A percentile compares a stretch with the other conserved stretches of the same genome.
Conservation (phyloP, 1,140 invertebrate species). For the Oedothorax gibbosus region DNA sequence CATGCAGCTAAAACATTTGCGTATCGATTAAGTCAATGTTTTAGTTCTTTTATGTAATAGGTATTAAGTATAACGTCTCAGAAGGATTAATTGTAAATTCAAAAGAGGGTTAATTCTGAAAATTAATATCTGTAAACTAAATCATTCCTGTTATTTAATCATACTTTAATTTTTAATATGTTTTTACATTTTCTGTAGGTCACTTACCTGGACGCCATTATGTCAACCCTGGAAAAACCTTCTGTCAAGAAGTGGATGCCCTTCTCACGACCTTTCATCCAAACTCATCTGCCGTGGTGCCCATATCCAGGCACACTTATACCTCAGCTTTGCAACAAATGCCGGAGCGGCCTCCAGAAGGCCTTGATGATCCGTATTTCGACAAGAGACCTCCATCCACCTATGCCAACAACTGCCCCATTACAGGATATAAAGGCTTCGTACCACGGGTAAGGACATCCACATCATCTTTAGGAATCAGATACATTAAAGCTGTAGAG, state of each 20-base stretch:
- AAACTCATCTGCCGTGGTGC: constrained; percentile 21
- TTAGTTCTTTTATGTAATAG: no score
- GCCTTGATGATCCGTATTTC: constrained; percentile 45
- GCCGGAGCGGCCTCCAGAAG: constrained; percentile 9
- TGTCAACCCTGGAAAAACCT: constrained; percentile 49
- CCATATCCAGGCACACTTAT: constrained; percentile 31
- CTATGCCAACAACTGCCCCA: constrained; percentile 53
- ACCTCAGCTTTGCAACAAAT: constrained; percentile 41
- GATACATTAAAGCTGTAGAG: constrained; percentile 54
- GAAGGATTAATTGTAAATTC: background rate
- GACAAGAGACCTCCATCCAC: constrained; percentile 54
- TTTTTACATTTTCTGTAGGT: constrained; percentile 9
- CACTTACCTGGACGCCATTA: constrained; percentile 52
- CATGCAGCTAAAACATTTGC: no score
- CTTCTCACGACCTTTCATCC: constrained; percentile 48
- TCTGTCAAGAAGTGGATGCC: constrained; percentile 52
- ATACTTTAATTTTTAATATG: background rate
- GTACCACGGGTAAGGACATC: constrained; percentile 53
- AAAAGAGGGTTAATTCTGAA: background rate
- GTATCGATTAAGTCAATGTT: no score
- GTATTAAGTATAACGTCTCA: no score
- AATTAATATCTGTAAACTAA: no score
- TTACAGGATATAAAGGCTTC: constrained; percentile 54
- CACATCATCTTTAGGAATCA: constrained; percentile 45
- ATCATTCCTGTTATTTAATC: background rate